Percentiles rank a stretch among this genome's conserved stretches.
Conservation (phyloP, 2,888 invertebrate species). For the Autographa gamma region DNA sequence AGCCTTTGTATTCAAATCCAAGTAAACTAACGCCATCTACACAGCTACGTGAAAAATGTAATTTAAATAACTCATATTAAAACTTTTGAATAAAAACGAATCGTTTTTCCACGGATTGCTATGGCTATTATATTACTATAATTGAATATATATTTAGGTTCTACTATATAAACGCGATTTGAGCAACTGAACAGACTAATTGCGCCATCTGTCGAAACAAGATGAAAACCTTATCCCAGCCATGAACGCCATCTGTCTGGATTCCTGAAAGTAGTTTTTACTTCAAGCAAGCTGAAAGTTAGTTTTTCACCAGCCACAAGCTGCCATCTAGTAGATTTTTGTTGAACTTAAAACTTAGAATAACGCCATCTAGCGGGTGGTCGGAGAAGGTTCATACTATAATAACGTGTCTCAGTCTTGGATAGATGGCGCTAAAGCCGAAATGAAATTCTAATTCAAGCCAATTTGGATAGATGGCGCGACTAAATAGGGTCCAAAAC, state of each 20-base stretch:
- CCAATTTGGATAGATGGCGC: slow-evolving; percentile 33
- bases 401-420: background rate
- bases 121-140: too few relatives aligned
- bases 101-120: background rate
- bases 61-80: background rate
- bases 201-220: background rate
- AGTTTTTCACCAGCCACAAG: background rate
- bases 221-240: background rate
- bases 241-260: background rate
- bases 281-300: background rate
- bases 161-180: background rate
- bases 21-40: background rate
- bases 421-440: slow-evolving; percentile 39
- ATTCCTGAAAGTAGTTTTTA: background rate
- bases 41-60: background rate
- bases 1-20: background rate
- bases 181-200: background rate
- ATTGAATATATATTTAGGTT: too few relatives aligned
- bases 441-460: slow-evolving; percentile 7
- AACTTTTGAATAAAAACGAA: background rate
- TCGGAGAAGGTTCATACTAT: slow-evolving; percentile 6
- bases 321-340: slow-evolving; percentile 1
- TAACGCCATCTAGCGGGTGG: slow-evolving; percentile 53
- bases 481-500: background rate
- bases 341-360: background rate